Evolutionary conservation across 2,113 vertebrate species (phyloP).

Genomic region (Prolemur simus): DNA sequence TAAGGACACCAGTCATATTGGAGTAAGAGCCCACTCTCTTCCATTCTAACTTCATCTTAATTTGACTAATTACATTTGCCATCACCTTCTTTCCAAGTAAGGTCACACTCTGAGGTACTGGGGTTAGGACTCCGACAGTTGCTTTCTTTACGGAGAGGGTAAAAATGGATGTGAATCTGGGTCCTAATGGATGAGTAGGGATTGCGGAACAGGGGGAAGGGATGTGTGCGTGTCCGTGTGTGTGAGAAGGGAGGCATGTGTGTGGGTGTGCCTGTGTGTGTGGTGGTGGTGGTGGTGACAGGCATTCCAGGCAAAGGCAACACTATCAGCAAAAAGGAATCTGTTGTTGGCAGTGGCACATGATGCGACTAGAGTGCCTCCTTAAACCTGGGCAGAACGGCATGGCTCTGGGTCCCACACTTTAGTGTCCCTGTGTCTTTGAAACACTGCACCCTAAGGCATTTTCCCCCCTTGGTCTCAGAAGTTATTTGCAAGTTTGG

Average conservation of each 20-base stretch:
- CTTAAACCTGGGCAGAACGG: background rate
- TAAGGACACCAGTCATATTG: background rate
- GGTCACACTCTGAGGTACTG: background rate
- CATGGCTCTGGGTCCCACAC: too few relatives aligned
- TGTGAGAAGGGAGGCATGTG: too few relatives aligned
- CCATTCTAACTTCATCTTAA: background rate
- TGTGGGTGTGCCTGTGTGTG: too few relatives aligned
- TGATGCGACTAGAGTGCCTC: background rate
- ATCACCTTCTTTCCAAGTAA: background rate
- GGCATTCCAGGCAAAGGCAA: background rate
- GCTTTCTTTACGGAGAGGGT: background rate
- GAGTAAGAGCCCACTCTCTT: background rate
- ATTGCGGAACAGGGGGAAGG: background rate
- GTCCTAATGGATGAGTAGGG: background rate
- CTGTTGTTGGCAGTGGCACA: background rate
- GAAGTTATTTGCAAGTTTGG: background rate
- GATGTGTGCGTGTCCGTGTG: background rate
- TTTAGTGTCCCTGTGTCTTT: too few relatives aligned
- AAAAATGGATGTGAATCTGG: background rate
- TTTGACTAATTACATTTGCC: background rate
- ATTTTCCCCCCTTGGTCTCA: background rate
- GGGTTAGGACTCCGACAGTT: background rate
- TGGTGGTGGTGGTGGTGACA: too few relatives aligned
- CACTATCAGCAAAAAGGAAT: background rate
- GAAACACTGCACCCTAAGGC: background rate